Percentiles rank a stretch among this genome's conserved stretches.
These are phyloP conservation scores for Pao palembangensis DNA, from an alignment of 2,113 vertebrate genomes.

Conservation along the genomic window DNA sequence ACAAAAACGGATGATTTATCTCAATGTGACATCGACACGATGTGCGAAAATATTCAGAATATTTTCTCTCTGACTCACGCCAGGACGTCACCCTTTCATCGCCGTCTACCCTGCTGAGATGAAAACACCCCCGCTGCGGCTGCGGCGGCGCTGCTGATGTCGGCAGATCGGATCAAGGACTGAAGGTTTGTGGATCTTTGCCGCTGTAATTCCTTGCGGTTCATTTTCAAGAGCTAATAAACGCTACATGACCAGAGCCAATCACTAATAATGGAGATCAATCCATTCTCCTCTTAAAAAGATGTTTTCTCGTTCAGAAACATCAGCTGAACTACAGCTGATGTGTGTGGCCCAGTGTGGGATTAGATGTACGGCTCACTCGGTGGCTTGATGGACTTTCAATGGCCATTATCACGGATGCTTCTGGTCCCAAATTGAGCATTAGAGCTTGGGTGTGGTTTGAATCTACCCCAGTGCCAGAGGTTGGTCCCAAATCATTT, in stretches of 20 bases:
- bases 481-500: constrained; percentile 68
- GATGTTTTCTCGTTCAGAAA: constrained; percentile 31
- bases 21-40: no score
- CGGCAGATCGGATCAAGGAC: constrained; percentile 29
- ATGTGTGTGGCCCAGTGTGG: constrained; percentile 30
- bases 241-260: background rate
- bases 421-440: constrained; percentile 46
- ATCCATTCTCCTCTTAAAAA: constrained; percentile 1
- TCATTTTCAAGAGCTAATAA: constrained; percentile 5
- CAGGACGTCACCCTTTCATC: constrained; percentile 18
- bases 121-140: constrained; percentile 14
- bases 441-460: constrained; percentile 50
- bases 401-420: constrained; percentile 55
- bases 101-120: constrained; percentile 19
- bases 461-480: constrained; percentile 41
- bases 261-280: background rate
- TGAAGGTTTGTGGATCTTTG: constrained; percentile 20
- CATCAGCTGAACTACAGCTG: constrained; percentile 44
- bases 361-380: constrained; percentile 60
- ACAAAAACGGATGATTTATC: no score
- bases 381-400: constrained; percentile 58
- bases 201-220: constrained; percentile 13
- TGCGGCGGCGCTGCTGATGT: constrained; percentile 30
- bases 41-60: no score
- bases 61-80: no score